Evolutionary conservation across 2,113 vertebrate species (phyloP), one percentile per base, ranked within the genome.

Genomic region (Lucifuga dentata): DNA sequence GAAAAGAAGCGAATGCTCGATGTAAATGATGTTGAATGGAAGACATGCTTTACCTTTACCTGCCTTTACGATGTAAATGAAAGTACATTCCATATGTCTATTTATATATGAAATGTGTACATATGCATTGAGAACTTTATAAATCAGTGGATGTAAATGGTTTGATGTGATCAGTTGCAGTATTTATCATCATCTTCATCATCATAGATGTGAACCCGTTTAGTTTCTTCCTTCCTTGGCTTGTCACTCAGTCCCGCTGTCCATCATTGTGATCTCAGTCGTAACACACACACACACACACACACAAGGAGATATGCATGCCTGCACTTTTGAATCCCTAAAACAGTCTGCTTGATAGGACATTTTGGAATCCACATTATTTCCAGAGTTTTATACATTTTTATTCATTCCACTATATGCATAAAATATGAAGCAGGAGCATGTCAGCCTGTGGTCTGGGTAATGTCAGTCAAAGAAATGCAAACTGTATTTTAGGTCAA

Each of bases 71-170:
- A 74, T 92, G 83, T 90, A 89, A 86, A 90, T 88, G 24, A 80
- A 81, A 62, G 12, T 84, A 92, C 91, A 92, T 93, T 92, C 90
- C 92, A 82, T 72, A 55, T 81, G 75, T 89, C 76, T 91, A 88
- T 92, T 89, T 93, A 88, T 92, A 85, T 85, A 82, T 63, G 17
- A 84, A 71, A 78, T 69, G 70, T 92, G 90, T 92, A 91, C 51
- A 92, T 89, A 92, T 79, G 73, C 76, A 68, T 74, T 80, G 43
- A 88, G 60, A 88, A 78, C 73, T 92, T 92, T 92, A 85, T 91
- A 90, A 92, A 89, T 83, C 75, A 73, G 52, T 83, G 76, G 89
- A 74, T 89, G 81, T 87, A 60, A 82, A 78, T 78, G 55, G 58
- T 83, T 83, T 78, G 64, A 62, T 81, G 63, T 77, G 64, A 76